A percentile compares a stretch with the other conserved stretches of the same genome.
phyloP scores from a whole-genome alignment of 2,797 vertebrate species.

The Sebastes iracundus region DNA sequence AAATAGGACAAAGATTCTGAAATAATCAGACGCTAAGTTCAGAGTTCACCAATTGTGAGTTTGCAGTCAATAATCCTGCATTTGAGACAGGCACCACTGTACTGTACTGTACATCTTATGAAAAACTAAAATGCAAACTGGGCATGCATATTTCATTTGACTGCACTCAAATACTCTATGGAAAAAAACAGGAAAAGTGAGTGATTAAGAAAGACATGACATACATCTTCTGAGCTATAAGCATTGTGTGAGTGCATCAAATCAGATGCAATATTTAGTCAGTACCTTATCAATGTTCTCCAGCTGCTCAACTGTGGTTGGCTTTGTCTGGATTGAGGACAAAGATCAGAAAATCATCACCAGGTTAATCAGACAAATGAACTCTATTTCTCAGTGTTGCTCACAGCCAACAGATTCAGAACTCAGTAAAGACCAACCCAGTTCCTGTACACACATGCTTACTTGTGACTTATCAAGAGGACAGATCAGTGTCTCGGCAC shows the following conservation, averaged over 20 bases:
- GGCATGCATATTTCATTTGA: neutral
- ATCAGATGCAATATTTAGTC: neutral
- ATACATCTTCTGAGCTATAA: neutral
- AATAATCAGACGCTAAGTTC: neutral
- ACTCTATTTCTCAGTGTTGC: neutral
- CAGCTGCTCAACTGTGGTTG: conserved; percentile 92
- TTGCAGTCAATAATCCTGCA: neutral
- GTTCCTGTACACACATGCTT: neutral
- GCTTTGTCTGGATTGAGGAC: conserved; percentile 84
- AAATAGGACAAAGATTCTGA: neutral
- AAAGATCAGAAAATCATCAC: conserved; percentile 36
- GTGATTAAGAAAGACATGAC: neutral
- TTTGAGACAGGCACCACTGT: too few species aligned
- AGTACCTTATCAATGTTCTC: conserved; percentile 95
- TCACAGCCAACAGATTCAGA: neutral
- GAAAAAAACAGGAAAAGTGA: neutral
- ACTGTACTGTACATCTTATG: neutral
- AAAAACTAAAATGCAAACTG: neutral
- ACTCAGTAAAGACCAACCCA: neutral
- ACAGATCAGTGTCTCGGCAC: neutral
- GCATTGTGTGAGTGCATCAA: neutral
- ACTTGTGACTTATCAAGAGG: neutral
- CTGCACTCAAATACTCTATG: neutral
- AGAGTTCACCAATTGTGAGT: neutral
- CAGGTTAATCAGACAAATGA: neutral